phyloP scores from a whole-genome alignment of 2,888 invertebrate genomes.

The Caenorhabditis drosophilae region DNA sequence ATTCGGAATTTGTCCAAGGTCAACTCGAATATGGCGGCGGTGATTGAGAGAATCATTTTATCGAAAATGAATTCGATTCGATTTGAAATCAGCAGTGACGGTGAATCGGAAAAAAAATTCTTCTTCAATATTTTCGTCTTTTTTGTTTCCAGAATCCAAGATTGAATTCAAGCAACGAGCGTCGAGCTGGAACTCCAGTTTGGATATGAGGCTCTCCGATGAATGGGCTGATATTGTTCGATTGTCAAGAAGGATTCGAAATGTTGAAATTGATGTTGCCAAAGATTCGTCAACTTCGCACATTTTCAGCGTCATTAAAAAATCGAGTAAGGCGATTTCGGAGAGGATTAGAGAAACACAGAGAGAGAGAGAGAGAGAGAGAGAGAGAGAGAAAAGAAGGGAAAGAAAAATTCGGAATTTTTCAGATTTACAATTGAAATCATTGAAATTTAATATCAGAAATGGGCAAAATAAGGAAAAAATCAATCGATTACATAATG shows the following conservation, averaged over 20 bases:
- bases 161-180: neutral
- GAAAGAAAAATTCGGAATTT: no score
- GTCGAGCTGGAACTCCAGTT: neutral
- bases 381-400: no score
- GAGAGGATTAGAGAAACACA: no score
- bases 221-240: neutral
- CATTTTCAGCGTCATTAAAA: constrained; percentile 1
- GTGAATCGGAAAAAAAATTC: constrained; percentile 9
- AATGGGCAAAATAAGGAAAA: neutral
- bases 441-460: constrained; percentile 1
- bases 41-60: constrained; percentile 11
- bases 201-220: neutral
- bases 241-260: neutral
- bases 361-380: no score
- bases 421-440: neutral
- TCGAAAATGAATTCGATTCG: constrained; percentile 17
- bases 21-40: constrained; percentile 1
- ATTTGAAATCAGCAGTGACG: constrained; percentile 10
- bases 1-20: constrained; percentile 8
- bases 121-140: neutral
- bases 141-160: constrained; percentile 1
- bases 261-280: neutral
- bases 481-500: neutral
- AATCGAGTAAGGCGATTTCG: neutral
- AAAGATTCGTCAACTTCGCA: constrained; percentile 3